These are phyloP conservation scores for Thripadectes ignobilis DNA, from an alignment of 2,797 vertebrate genomes.

Conservation along the genomic window DNA sequence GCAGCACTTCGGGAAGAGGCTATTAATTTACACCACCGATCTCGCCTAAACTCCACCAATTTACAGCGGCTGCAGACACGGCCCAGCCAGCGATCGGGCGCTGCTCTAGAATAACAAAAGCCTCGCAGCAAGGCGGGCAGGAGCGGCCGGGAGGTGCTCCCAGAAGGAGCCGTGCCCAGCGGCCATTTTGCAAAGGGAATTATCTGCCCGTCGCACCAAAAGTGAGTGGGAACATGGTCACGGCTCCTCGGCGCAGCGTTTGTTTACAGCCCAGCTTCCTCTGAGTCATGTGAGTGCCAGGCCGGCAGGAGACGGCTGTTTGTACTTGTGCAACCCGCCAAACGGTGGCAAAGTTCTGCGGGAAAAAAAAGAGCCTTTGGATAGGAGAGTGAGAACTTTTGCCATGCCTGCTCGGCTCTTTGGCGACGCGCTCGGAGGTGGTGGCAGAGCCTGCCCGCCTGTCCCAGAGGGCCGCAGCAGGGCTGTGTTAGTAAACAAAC, in stretches of 20 bases:
- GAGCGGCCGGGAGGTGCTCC: neutral
- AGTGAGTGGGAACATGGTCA: constrained; percentile 61
- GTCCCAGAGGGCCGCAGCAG: neutral
- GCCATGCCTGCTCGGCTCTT: neutral
- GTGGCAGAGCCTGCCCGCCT: neutral
- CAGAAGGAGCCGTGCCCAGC: constrained; percentile 22
- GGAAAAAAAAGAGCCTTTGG: neutral
- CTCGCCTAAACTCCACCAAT: neutral
- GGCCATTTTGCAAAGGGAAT: constrained; percentile 64
- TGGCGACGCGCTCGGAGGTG: neutral
- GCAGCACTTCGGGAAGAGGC: neutral
- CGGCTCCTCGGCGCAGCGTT: neutral
- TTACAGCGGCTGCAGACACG: neutral
- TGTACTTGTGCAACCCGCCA: constrained; percentile 45
- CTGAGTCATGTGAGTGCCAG: constrained; percentile 59
- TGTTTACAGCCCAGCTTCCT: constrained; percentile 69
- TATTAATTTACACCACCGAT: neutral
- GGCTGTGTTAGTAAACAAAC: constrained; percentile 40
- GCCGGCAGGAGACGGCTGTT: constrained; percentile 24
- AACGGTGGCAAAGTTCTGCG: constrained; percentile 61
- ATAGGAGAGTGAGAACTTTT: neutral
- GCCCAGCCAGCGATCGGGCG: neutral
- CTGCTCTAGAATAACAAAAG: neutral
- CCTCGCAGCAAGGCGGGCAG: neutral
- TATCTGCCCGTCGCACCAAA: constrained; percentile 61